These are phyloP conservation scores for Sabatieria punctata DNA, from an alignment of 2,888 invertebrate species.

Conservation along the genomic window DNA sequence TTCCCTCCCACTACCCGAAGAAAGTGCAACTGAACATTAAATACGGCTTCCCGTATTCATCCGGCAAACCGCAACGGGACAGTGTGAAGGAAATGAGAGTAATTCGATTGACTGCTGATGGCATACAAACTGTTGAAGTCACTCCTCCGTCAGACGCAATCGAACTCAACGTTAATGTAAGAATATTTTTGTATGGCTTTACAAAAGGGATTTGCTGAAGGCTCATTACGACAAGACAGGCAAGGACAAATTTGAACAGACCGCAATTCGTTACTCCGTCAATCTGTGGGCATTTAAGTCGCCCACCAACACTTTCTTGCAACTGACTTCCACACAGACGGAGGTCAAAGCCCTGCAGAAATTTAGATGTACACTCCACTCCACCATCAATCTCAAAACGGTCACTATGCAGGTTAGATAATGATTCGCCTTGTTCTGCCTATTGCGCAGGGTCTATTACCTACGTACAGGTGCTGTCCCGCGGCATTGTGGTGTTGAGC, in stretches of 20 bases:
- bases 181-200: too few relatives aligned
- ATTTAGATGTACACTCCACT: constrained; percentile 18
- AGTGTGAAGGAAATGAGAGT: constrained; percentile 7
- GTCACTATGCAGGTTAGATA: constrained; percentile 27
- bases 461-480: constrained; percentile 58
- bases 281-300: constrained; percentile 25
- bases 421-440: too few relatives aligned
- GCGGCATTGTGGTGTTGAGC: constrained; percentile 62
- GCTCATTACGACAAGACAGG: constrained; percentile 22
- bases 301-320: constrained; percentile 25
- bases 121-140: constrained; percentile 22
- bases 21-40: not conserved
- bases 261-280: constrained; percentile 17
- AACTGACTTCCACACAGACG: constrained; percentile 25
- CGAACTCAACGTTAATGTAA: too few relatives aligned
- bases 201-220: too few relatives aligned
- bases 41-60: not conserved
- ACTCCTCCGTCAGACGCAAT: constrained; percentile 25
- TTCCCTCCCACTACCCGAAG: too few relatives aligned
- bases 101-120: constrained; percentile 27
- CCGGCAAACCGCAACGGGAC: not conserved
- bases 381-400: constrained; percentile 18
- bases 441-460: too few relatives aligned
- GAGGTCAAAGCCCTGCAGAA: constrained; percentile 22
- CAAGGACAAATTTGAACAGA: constrained; percentile 22